Base-by-base conservation (phyloP, 2,888 invertebrate species). In the Oithona nana region DNA sequence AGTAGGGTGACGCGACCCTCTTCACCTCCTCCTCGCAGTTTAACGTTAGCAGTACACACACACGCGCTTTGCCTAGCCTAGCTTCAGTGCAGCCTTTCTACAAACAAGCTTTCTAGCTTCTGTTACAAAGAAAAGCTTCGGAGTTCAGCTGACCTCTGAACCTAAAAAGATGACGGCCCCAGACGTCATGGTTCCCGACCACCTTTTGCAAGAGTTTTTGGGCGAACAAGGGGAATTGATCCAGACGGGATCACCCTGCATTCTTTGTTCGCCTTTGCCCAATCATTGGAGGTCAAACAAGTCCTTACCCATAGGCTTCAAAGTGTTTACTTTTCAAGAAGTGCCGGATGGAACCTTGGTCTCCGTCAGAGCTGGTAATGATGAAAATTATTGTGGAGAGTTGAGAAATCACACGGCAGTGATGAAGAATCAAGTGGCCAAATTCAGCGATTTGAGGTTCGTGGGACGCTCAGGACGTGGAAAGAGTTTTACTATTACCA, bases 251-350 rank as follows among this genome's bases (percentile, higher is more conserved):
- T 89, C 90, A 71, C 95, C 95, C 8, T 90, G 93, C 76, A 86
- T 94, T 75, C 81, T 95, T 72, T 97, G 95, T 75, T 88, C 94
- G 49, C 81, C 83, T 68, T 76, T 97, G 70, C 97, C 97, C 59
- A 79, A 80, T 58, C 97, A 98, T 74, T 98, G 97, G 97, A 79
- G 97, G 66, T 92, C 84, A 61, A 97, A 98, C 77, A 97, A 98
- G 78, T 93, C 95, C 1, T 78, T 97, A 61, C 95, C 95, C 48
- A 82, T 86, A 59, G 89, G 92, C 55, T 97, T 98, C 78, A 90
- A 90, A 76, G 92, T 76, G 50, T 67, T 75, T 30, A 70, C 75
- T 28, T 69, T 77, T 22, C 61, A 61, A 52, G 94, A 93, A 65
- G 82, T 95, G 57, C 79, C 81, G 63, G 94, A 97, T 74, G 94